Conservation (phyloP, 1,140 invertebrate species). For the Copidosoma floridanum region DNA sequence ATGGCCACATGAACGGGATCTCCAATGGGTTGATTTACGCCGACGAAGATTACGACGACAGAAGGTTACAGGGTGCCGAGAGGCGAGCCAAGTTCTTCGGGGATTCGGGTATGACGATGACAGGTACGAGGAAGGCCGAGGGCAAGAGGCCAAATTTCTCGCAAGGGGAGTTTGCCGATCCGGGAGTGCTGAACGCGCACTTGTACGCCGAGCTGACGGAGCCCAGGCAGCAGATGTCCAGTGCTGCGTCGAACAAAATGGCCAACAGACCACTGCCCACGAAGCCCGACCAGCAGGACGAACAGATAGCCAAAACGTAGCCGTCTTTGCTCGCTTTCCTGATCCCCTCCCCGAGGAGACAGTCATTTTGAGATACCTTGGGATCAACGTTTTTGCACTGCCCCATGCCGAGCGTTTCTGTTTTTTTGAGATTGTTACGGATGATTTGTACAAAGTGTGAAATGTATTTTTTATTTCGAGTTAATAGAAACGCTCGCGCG, state of each 20-base stretch:
- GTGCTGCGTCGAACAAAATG: conserved; percentile 56
- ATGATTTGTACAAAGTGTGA: too few relatives aligned
- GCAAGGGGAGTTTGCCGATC: conserved; percentile 70
- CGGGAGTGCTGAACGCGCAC: conserved; percentile 66
- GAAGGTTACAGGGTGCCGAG: conserved; percentile 24
- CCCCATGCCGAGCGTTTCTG: too few relatives aligned
- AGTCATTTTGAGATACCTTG: background rate
- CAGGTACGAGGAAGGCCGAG: conserved; percentile 31
- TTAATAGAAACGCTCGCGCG: too few relatives aligned
- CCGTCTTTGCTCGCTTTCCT: background rate
- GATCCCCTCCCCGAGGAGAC: background rate
- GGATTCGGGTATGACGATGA: conserved; percentile 48
- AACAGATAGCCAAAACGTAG: too few relatives aligned
- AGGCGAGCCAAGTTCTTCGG: conserved; percentile 48
- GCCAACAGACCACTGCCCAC: conserved; percentile 68
- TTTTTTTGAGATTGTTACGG: too few relatives aligned
- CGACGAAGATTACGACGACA: background rate
- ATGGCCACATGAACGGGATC: conserved; percentile 35
- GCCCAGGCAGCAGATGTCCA: conserved; percentile 54
- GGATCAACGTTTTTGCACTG: background rate
- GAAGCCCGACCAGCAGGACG: conserved; percentile 61
- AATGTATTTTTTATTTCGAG: too few relatives aligned
- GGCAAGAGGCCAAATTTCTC: conserved; percentile 59
- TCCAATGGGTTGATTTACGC: conserved; percentile 5
- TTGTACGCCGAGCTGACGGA: conserved; percentile 70